phyloP scores from a whole-genome alignment of 1,140 invertebrate genomes.

The Dendrolimus punctatus region DNA sequence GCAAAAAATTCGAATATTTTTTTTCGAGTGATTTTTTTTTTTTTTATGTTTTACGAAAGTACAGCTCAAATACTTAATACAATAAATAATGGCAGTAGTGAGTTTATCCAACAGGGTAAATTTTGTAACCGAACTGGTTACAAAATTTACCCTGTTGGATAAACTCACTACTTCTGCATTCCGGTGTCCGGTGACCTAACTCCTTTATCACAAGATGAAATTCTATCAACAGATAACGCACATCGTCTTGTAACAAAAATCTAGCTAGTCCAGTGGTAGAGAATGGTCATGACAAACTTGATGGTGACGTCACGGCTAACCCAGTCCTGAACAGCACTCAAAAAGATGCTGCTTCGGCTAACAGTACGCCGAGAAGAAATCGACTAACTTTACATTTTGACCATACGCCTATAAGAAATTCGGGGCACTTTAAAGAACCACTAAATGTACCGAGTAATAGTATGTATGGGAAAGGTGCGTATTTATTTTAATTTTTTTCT shows the following conservation, averaged over 20 bases:
- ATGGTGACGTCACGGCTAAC: slow-evolving; percentile 37
- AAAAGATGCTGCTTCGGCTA: slow-evolving; percentile 50
- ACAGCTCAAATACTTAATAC: no score
- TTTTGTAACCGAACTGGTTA: no score
- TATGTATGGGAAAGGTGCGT: slow-evolving; percentile 57
- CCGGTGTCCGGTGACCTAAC: no score
- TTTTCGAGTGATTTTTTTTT: no score
- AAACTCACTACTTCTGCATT: no score
- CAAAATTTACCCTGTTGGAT: no score
- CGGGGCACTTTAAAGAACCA: slow-evolving; percentile 77
- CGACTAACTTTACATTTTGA: slow-evolving; percentile 73
- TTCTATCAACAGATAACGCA: slow-evolving; percentile 47
- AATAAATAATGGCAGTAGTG: no score
- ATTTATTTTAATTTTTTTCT: slow-evolving; percentile 1
- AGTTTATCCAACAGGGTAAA: no score
- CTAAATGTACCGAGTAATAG: slow-evolving; percentile 48
- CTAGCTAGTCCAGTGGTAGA: slow-evolving; percentile 53
- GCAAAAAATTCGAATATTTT: no score
- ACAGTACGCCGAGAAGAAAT: slow-evolving; percentile 60
- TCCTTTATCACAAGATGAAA: no score
- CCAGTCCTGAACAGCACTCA: slow-evolving; percentile 29
- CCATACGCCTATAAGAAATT: slow-evolving; percentile 72
- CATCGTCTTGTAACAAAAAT: slow-evolving; percentile 59
- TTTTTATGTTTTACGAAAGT: no score
- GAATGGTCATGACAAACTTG: slow-evolving; percentile 49